Evolutionary conservation across 2,113 vertebrate genomes (phyloP).

Genomic region (Charina bottae): DNA sequence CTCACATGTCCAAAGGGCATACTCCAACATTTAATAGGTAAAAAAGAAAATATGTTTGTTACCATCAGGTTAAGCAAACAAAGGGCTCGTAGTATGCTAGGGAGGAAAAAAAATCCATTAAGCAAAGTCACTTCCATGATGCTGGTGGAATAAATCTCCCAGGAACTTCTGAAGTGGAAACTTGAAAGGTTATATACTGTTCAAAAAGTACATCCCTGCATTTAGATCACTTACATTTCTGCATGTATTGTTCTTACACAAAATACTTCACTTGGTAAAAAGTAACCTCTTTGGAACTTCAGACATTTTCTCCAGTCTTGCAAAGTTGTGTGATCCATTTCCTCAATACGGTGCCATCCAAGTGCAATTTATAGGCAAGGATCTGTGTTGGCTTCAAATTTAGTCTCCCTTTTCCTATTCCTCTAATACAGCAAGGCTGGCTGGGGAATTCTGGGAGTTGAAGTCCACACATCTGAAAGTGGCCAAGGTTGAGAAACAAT

Average conservation of each 20-base stretch:
- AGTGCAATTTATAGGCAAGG: neutral
- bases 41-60: neutral
- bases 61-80: slow-evolving; percentile 5
- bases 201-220: slow-evolving; percentile 4
- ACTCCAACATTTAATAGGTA: neutral
- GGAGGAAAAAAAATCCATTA: neutral
- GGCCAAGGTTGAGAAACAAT: too few relatives aligned
- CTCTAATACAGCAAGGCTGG: too few relatives aligned
- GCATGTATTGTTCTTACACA: neutral
- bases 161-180: slow-evolving; percentile 1
- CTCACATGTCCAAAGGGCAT: neutral
- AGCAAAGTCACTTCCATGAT: slow-evolving; percentile 21
- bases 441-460: too few relatives aligned
- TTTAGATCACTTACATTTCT: slow-evolving; percentile 27
- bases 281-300: neutral
- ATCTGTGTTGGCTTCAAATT: neutral
- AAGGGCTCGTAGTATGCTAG: neutral
- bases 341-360: neutral
- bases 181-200: slow-evolving; percentile 3
- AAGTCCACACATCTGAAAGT: too few relatives aligned
- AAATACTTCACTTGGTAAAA: neutral
- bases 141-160: neutral
- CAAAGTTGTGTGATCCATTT: neutral
- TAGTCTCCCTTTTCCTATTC: neutral
- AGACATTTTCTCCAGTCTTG: neutral